phyloP scores from a whole-genome alignment of 2,797 vertebrate genomes.

The Premnoplex brunnescens region DNA sequence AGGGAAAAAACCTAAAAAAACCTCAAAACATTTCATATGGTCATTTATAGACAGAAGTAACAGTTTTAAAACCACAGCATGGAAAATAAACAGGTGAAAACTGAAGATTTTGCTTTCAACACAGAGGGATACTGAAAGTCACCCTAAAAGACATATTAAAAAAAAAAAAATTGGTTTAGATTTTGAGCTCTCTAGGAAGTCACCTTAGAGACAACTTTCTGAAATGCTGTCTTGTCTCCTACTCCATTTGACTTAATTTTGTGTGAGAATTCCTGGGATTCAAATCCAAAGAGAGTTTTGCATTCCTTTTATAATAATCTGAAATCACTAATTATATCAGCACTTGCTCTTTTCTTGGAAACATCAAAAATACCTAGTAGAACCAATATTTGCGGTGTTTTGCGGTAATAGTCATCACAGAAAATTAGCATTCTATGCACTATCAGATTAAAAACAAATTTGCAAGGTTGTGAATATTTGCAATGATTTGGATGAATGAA shows the following conservation, averaged over 20 bases:
- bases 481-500: neutral
- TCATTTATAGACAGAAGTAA: neutral
- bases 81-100: neutral
- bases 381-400: neutral
- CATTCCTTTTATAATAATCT: neutral
- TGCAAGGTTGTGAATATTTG: neutral
- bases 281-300: neutral
- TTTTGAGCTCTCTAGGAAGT: neutral
- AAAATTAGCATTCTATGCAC: neutral
- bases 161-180: neutral
- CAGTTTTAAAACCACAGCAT: neutral
- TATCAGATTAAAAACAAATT: neutral
- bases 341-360: neutral
- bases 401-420: neutral
- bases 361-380: neutral
- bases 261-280: neutral
- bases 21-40: neutral
- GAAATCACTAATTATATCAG: neutral
- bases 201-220: neutral
- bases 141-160: neutral
- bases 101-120: neutral
- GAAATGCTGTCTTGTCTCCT: neutral
- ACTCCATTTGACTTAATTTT: neutral
- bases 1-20: neutral
- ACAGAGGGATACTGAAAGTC: neutral